Base-by-base conservation (phyloP, 2,113 vertebrate genomes). In the Eublepharis macularius region DNA sequence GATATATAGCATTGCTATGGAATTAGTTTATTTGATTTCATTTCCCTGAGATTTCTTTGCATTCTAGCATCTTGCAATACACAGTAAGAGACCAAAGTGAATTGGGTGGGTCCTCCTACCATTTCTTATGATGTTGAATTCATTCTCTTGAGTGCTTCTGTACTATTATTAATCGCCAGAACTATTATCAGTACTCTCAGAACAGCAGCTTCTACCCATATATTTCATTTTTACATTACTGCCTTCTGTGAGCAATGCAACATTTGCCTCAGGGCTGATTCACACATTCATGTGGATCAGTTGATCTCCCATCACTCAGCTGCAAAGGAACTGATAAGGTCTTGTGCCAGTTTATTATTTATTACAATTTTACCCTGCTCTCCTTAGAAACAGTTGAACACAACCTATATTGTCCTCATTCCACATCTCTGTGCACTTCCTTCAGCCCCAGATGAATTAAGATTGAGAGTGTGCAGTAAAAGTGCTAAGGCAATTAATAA, bases 1-100 rank as follows among this genome's bases (percentile, higher is more conserved):
- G 24, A 41, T 68, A 32, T 5, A 24, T 34, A 5, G 17, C n/a
- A 2, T 3, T 10, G 0, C 43, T 84, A 11, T 0, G n/a, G 69
- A 75, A 0, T 0, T 45, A 45, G 4, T 49, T 65, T 57, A 74
- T 68, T 4, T 70, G 26, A 29, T 39, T 41, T 86, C 5, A 29
- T 26, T 81, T 12, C 57, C 0, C 41, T 36, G 10, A 34, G 45
- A n/a, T 63, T 68, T 80, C 26, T 60, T 16, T 41, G 24, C 19
- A 6, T 45, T 84, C 68, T 26, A 41, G 17, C 17, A 6, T 47
- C 2, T 60, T 26, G 41, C 16, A 57, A 57, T 57, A 24, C 19
- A 57, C 54, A 57, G 24, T 57, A 60, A 74, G 70, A 82, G 72
- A 41, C 51, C 26, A 74, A 34, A 74, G 43, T 32, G 19, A 45